phyloP scores from a whole-genome alignment of 2,888 invertebrate species.

The Dryococelus australis region DNA sequence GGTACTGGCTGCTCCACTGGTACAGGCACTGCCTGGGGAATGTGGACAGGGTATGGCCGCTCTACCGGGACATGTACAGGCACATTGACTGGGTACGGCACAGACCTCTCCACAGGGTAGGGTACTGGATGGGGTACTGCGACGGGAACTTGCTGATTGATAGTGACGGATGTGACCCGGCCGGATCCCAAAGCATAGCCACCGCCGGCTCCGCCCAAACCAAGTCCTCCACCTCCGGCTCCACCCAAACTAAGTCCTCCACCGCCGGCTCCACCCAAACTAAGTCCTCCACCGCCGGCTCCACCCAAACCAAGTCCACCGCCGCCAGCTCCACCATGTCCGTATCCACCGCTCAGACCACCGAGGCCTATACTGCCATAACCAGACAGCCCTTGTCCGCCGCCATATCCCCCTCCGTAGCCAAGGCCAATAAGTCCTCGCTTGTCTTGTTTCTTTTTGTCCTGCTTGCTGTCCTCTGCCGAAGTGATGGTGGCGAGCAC shows the following conservation, averaged over 20 bases:
- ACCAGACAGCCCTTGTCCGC: conserved; percentile 52
- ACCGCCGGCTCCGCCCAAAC: conserved; percentile 12
- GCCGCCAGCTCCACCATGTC: conserved; percentile 32
- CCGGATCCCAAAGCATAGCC: conserved; percentile 4
- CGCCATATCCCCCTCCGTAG: conserved; percentile 68
- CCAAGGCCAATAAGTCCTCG: conserved; percentile 63
- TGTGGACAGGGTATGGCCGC: conserved; percentile 50
- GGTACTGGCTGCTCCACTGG: conserved; percentile 51
- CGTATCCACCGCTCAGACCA: conserved; percentile 57
- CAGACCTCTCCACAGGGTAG: conserved; percentile 49
- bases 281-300: conserved; percentile 51
- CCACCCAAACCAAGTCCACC: neutral
- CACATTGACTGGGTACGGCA: conserved; percentile 51
- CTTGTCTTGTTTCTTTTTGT: conserved; percentile 69
- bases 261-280: conserved; percentile 57
- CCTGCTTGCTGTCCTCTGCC: conserved; percentile 32
- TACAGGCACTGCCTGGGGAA: conserved; percentile 52
- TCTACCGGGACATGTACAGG: conserved; percentile 51
- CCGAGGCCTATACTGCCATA: conserved; percentile 69
- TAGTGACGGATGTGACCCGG: conserved; percentile 46
- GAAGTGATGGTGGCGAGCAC: conserved; percentile 22
- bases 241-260: conserved; percentile 63
- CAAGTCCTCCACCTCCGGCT: neutral
- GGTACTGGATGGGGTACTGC: conserved; percentile 51
- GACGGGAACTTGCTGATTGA: conserved; percentile 48